Percentiles rank a stretch among this genome's conserved stretches.
phyloP scores from a whole-genome alignment of 2,888 invertebrate species.

The Eupithecia inturbata region DNA sequence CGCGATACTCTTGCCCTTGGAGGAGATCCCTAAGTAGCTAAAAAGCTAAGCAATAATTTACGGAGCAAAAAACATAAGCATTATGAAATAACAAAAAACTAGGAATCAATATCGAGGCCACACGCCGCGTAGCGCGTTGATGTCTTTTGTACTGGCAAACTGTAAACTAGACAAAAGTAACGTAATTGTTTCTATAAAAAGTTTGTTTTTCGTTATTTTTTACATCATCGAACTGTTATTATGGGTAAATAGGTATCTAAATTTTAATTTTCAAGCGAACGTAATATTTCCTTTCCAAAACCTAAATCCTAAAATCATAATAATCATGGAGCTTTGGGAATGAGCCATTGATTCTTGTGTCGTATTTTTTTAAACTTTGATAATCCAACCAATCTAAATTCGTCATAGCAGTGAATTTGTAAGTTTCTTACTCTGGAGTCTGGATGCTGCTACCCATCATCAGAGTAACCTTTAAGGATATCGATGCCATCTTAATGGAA shows the following conservation, averaged over 20 bases:
- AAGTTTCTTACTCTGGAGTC: too few species aligned
- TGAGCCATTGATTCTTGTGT: too few species aligned
- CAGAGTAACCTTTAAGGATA: too few species aligned
- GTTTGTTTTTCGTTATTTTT: neutral
- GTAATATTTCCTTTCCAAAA: too few species aligned
- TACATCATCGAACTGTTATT: neutral
- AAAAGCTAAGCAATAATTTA: neutral
- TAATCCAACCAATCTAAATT: too few species aligned
- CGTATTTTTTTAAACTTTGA: too few species aligned
- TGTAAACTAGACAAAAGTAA: neutral
- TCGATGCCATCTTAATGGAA: neutral
- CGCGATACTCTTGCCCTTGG: neutral
- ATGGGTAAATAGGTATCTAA: neutral
- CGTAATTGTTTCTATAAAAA: neutral
- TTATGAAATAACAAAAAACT: neutral
- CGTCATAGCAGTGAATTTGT: too few species aligned
- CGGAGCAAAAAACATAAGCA: neutral
- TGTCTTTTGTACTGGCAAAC: slow-evolving; percentile 5
- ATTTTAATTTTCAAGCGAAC: neutral
- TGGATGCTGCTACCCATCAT: too few species aligned
- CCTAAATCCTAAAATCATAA: too few species aligned
- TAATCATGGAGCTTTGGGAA: too few species aligned
- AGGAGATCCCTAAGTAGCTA: neutral
- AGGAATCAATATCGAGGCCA: slow-evolving; percentile 3
- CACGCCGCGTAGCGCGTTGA: slow-evolving; percentile 2